phyloP scores from a whole-genome alignment of 2,888 invertebrate species.

The Zygogramma bicolorata region DNA sequence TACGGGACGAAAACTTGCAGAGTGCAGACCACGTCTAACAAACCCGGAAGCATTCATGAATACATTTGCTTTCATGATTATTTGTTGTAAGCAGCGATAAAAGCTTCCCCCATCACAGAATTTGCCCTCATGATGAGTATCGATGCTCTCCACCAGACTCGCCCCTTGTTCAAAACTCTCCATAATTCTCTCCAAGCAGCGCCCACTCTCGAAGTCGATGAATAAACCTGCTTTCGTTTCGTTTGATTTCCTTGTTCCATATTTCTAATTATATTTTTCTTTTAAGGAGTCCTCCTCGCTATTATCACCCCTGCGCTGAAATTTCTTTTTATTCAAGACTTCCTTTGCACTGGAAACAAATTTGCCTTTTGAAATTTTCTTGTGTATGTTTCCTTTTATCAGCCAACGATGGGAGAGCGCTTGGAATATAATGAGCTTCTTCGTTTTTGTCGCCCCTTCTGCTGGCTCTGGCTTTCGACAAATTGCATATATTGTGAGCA shows the following conservation, averaged over 20 bases:
- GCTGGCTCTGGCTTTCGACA: constrained; percentile 50
- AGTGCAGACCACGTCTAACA: too few species aligned
- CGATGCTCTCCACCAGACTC: constrained; percentile 3
- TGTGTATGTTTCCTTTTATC: constrained; percentile 63
- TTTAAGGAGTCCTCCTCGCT: constrained; percentile 60
- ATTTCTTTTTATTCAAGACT: constrained; percentile 58
- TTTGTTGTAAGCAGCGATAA: too few species aligned
- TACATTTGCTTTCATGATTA: too few species aligned
- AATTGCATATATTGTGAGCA: constrained; percentile 66
- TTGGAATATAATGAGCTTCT: constrained; percentile 32
- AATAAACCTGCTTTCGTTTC: constrained; percentile 50
- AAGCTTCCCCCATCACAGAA: neutral
- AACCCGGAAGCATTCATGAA: too few species aligned
- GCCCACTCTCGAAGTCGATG: constrained; percentile 16
- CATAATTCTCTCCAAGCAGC: constrained; percentile 2
- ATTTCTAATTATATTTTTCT: constrained; percentile 65
- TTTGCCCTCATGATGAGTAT: constrained; percentile 11
- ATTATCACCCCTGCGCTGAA: constrained; percentile 61
- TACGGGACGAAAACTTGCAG: too few species aligned
- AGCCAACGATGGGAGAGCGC: constrained; percentile 45
- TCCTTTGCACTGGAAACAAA: constrained; percentile 55
- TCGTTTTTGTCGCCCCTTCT: neutral
- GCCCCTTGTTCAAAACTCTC: constrained; percentile 8
- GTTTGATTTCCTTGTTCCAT: constrained; percentile 60
- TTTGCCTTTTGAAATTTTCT: constrained; percentile 64